Base-by-base conservation (phyloP, 2,113 vertebrate genomes). In the Piaya cayana region DNA sequence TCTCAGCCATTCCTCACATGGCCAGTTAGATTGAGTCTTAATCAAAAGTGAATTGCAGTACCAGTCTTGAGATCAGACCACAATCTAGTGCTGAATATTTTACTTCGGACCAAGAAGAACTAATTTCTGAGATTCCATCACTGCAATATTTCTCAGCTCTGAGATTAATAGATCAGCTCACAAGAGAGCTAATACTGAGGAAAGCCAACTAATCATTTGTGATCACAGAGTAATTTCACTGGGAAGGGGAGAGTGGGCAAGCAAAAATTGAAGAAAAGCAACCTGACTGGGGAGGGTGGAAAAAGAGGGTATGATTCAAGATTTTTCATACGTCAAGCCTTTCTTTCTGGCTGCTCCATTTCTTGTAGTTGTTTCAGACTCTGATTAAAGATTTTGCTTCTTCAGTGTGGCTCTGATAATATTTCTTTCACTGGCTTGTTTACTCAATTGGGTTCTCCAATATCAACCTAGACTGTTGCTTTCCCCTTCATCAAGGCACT, bases 271-370 rank as follows among this genome's bases (percentile, higher is more conserved):
- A 58, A 68, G 20, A 27, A 74, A 80, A 64, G 18, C 16, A 77
- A n/a, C 43, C 32, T 76, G 42, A 18, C 37, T 22, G 37, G 58
- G 0, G 0, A 37, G 18, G 8, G 30, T 50, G 4, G 21, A 80
- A 91, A 64, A 80, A 22, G 6, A 39, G 30, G 52, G 30, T 76
- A 32, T 0, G 3, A 53, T n/a, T 87, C 27, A 67, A 65, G 37
- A 36, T 53, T 81, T 81, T 49, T 68, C 34, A 34, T 11, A 12
- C 30, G 11, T 25, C 77, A 78, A 11, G 11, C 8, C 32, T 84
- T 55, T 17, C 34, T 9, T 50, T 87, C 39, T 6, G 30, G 45
- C 37, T 71, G 32, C 37, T 90, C 11, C 3, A 3, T 25, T 74
- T 86, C 68, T 77, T 39, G n/a, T n/a, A 7, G 27, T 43, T 67